Evolutionary conservation across 2,113 vertebrate species (phyloP).

Genomic region (Lucifuga dentata): DNA sequence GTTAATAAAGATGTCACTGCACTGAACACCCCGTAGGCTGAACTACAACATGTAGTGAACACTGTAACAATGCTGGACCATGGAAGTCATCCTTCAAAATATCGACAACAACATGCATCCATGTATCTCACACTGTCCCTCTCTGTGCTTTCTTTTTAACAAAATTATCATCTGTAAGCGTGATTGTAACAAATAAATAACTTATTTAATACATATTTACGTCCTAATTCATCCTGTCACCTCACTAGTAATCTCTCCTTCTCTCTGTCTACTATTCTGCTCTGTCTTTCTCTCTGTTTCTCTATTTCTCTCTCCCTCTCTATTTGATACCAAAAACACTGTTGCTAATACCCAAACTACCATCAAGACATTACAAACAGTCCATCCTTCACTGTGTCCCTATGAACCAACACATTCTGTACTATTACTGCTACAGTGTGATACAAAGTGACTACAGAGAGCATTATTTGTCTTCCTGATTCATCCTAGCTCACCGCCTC

Average conservation of each 20-base stretch:
- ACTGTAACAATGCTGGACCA: slow-evolving; percentile 21
- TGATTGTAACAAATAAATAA: neutral
- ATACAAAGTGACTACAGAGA: slow-evolving; percentile 8
- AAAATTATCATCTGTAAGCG: neutral
- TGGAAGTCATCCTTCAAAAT: neutral
- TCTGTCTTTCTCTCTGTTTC: neutral
- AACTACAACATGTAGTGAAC: neutral
- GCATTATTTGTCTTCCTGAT: slow-evolving; percentile 29
- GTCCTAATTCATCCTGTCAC: neutral
- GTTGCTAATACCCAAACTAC: slow-evolving; percentile 16
- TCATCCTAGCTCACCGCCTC: slow-evolving; percentile 87
- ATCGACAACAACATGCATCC: neutral
- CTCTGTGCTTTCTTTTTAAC: neutral
- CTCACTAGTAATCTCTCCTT: neutral
- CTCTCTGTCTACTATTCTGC: neutral
- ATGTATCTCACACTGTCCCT: neutral
- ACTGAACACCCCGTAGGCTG: too few relatives aligned
- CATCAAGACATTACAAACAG: neutral
- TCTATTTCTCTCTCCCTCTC: neutral
- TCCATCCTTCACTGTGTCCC: neutral
- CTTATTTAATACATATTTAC: neutral
- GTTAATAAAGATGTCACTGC: neutral
- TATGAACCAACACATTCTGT: slow-evolving; percentile 5
- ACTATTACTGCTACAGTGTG: slow-evolving; percentile 24
- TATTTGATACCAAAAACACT: slow-evolving; percentile 7